Evolutionary conservation across 2,113 vertebrate species (phyloP), one percentile per base, ranked within the genome.

Genomic region (Orientallactaga bullata): DNA sequence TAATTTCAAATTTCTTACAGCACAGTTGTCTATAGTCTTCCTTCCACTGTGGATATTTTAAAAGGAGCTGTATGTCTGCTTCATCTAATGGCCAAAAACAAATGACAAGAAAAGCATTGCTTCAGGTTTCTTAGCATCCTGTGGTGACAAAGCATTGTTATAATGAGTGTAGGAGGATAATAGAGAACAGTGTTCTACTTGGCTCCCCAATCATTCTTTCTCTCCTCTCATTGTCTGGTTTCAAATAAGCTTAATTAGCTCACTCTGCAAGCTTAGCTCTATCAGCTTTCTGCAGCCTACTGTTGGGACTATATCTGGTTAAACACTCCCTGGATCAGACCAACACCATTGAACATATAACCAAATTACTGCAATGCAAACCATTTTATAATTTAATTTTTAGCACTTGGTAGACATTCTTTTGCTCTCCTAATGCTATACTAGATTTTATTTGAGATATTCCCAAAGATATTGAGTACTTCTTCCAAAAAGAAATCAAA

Each of bases 161-260:
- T n/a, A 90, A 23, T 81, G 91, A 35, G 1, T 3, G 0, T 2
- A 32, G 58, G 87, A 7, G 77, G 68, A 17, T 17, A 60, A 74
- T 32, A 51, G 65, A 89, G 28, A 94, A 0, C 0, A 61, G 35
- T 3, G 73, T 84, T 81, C 51, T 85, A n/a, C 55, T 0, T 12
- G 84, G n/a, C 69, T 58, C 4, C 17, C 39, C 80, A 80, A 5
- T 55, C 55, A 6, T 76, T 80, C 86, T 79, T 72, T 0, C 0
- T 85, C 39, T 92, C 28, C 37, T 93, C 92, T 93, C 93, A 16
- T 89, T 93, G 42, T 76, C 51, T 63, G 71, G 58, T 55, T 78
- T 96, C 94, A 86, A 81, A 91, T 88, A 90, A 89, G 65, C 26
- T 87, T 96, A 71, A 92, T 85, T 47, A 94, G 79, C 37, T 96